Percentiles rank a stretch among this genome's conserved stretches.
These are phyloP conservation scores for Andrena hattorfiana DNA, from an alignment of 2,888 invertebrate species.

Conservation along the genomic window DNA sequence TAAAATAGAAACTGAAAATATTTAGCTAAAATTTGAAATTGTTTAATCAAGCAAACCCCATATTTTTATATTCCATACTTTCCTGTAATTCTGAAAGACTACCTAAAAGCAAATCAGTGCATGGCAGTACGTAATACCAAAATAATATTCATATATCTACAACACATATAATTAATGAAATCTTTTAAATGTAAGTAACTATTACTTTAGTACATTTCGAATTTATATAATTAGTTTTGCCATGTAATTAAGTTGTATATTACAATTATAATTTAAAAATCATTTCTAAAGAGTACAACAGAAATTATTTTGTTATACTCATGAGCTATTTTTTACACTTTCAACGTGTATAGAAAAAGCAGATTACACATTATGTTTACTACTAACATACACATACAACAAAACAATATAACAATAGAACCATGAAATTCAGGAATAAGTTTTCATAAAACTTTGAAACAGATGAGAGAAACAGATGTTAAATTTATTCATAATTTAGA, in stretches of 20 bases:
- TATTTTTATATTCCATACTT: neutral
- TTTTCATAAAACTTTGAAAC: slow-evolving; percentile 11
- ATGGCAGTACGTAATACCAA: neutral
- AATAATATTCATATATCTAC: neutral
- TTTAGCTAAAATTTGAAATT: neutral
- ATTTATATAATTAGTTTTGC: neutral
- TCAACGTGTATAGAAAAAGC: neutral
- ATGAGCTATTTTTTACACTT: slow-evolving; percentile 20
- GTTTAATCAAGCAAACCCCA: slow-evolving; percentile 26
- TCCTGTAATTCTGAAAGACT: neutral
- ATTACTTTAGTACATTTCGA: slow-evolving; percentile 1
- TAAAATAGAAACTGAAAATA: neutral
- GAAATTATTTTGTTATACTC: slow-evolving; percentile 11
- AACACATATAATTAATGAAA: neutral
- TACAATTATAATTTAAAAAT: neutral
- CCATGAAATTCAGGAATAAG: slow-evolving; percentile 11
- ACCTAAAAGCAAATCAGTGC: neutral
- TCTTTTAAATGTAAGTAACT: neutral
- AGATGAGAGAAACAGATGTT: slow-evolving; percentile 20
- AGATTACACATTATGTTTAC: slow-evolving; percentile 14
- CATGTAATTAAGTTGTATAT: neutral
- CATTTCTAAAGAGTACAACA: slow-evolving; percentile 10
- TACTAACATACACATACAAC: slow-evolving; percentile 16
- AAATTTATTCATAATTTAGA: slow-evolving; percentile 43
- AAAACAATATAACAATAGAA: slow-evolving; percentile 24